phyloP scores from a whole-genome alignment of 2,797 vertebrate species.

The Rhynchotus rufescens region DNA sequence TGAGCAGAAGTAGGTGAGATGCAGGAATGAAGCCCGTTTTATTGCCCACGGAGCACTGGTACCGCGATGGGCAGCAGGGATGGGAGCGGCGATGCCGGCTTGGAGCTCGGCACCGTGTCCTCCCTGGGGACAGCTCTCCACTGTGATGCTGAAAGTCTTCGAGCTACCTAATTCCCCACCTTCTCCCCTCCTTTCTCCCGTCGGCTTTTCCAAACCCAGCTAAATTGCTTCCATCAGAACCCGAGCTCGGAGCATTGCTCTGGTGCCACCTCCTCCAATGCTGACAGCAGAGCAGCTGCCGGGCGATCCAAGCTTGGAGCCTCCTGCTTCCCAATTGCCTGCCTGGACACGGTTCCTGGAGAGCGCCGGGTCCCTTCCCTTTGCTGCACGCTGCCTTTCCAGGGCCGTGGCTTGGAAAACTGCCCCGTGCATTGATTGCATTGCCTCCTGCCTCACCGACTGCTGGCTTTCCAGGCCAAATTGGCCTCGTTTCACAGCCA shows the following conservation, averaged over 20 bases:
- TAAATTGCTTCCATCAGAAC: not conserved
- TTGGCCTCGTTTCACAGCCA: not conserved
- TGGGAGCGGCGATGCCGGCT: too few relatives aligned
- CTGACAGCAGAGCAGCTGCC: constrained; percentile 56
- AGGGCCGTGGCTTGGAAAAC: not conserved
- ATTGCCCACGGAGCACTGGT: too few relatives aligned
- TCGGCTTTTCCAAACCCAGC: not conserved
- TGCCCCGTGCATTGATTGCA: not conserved
- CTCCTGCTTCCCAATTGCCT: constrained; percentile 37
- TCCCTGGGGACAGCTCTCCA: too few relatives aligned
- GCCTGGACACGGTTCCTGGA: constrained; percentile 43
- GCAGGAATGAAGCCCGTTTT: not conserved
- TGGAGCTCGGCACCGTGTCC: too few relatives aligned
- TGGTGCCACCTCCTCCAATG: not conserved
- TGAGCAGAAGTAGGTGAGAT: constrained; percentile 4
- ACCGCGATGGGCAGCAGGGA: too few relatives aligned
- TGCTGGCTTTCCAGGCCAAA: not conserved
- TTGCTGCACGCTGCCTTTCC: not conserved
- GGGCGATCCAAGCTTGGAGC: constrained; percentile 41
- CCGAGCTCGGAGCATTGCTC: not conserved
- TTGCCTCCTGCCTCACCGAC: not conserved
- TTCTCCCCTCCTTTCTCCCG: not conserved
- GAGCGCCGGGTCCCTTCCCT: not conserved
- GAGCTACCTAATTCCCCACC: not conserved
- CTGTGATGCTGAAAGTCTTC: not conserved